phyloP scores from a whole-genome alignment of 2,113 vertebrate species.

The Actinemys pallida region DNA sequence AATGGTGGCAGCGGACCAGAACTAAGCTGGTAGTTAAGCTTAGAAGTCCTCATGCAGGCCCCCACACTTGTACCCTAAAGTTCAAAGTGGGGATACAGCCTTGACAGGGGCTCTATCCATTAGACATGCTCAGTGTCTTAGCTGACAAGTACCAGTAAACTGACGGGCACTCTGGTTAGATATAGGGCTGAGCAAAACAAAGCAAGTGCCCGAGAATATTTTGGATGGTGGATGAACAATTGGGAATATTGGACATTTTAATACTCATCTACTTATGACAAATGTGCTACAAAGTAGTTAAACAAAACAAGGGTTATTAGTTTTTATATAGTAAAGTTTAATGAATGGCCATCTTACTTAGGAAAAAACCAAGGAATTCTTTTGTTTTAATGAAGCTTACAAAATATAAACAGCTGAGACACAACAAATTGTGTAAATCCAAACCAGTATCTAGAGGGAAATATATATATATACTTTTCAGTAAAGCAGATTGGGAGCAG shows the following conservation, averaged over 20 bases:
- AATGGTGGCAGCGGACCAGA: too few species aligned
- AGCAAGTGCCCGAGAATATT: accelerated
- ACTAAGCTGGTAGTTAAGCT: too few species aligned
- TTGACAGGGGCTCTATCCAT: accelerated
- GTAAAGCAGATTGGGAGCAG: not conserved
- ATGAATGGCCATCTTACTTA: accelerated
- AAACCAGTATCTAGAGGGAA: not conserved
- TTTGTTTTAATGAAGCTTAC: not conserved
- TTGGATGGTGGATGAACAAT: not conserved
- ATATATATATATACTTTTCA: accelerated
- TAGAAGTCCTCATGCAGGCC: too few species aligned
- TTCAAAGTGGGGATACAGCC: too few species aligned
- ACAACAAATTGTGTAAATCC: not conserved
- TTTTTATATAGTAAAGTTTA: not conserved
- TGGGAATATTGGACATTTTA: not conserved
- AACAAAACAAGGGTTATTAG: not conserved
- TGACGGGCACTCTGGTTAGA: accelerated
- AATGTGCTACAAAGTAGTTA: not conserved
- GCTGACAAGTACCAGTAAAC: not conserved
- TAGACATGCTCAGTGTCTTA: accelerated
- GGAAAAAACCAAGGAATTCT: not conserved
- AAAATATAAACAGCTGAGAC: not conserved
- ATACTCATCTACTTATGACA: not conserved
- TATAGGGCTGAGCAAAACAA: accelerated
- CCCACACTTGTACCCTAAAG: too few species aligned